These are phyloP conservation scores for Tinamus major DNA, from an alignment of 2,797 vertebrate species.

Conservation along the genomic window DNA sequence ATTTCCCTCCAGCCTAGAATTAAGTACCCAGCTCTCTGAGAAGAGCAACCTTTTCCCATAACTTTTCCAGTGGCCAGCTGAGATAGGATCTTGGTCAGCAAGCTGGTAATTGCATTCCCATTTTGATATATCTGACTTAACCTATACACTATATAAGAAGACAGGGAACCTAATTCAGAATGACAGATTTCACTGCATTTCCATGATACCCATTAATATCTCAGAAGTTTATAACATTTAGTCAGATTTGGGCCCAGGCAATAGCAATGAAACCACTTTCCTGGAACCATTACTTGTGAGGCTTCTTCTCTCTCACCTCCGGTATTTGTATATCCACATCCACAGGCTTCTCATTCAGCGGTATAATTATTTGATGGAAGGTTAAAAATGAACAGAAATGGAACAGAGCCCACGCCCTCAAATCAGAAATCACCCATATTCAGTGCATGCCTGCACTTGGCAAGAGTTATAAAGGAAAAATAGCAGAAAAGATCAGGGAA, in stretches of 20 bases:
- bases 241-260: neutral
- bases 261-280: neutral
- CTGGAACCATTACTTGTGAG: neutral
- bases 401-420: neutral
- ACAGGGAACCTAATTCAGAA: neutral
- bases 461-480: neutral
- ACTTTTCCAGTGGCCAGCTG: slow-evolving; percentile 13
- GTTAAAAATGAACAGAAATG: neutral
- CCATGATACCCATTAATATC: neutral
- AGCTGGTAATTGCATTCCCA: neutral
- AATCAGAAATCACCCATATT: neutral
- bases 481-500: neutral
- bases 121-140: neutral
- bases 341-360: neutral
- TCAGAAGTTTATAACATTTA: neutral
- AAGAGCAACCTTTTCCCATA: neutral
- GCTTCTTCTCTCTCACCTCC: neutral
- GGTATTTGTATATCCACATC: neutral
- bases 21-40: neutral
- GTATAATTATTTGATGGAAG: neutral
- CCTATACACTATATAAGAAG: neutral
- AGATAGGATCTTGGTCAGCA: neutral
- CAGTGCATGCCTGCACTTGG: neutral
- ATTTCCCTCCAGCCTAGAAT: neutral
- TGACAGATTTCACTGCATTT: neutral